Base-by-base conservation (phyloP, 2,888 invertebrate species). In the Catocala fraxini region DNA sequence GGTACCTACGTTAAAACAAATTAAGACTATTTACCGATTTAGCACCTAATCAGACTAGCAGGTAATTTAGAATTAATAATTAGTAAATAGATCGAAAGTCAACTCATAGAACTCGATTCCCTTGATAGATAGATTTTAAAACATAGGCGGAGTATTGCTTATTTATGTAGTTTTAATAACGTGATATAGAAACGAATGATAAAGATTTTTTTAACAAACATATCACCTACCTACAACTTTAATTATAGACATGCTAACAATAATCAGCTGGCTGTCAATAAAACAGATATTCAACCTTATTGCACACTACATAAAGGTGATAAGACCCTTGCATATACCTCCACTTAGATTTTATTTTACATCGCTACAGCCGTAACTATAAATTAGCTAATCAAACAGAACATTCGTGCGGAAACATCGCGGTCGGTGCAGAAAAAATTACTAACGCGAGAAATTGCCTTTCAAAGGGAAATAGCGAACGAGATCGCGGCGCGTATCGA, bases 381-480 rank as follows among this genome's bases (percentile, higher is more conserved):
- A 76, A 81, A 80, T 77, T 79, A 80, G 76, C 74, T 79, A 84
- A 84, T 83, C 79, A 82, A 83, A 83, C 78, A 80, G 71, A 68
- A 80, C 75, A 81, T 77, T 81, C 75, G 80, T 81, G 84, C 83
- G 81, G 81, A 82, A 86, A 79, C 70, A 71, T 73, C 72, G 72
- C 71, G 73, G 71, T 71, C 57, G 65, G 70, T 78, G 73, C 75
- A 81, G 67, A 82, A 86, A 86, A 85, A 88, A 84, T 73, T 82
- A 80, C 76, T 77, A 84, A 75, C 79, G 70, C 75, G 80, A 85
- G 83, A 84, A 85, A 85, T 84, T 82, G 83, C 81, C 84, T 87
- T 88, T 87, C 83, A 83, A 88, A 87, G 82, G 78, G 82, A 85
- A 84, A 82, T 79, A 86, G 70, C 77, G 70, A 75, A 77, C 73